Evolutionary conservation across 1,140 invertebrate genomes (phyloP), one percentile per base, ranked within the genome.

Genomic region (Papilio dardanus): DNA sequence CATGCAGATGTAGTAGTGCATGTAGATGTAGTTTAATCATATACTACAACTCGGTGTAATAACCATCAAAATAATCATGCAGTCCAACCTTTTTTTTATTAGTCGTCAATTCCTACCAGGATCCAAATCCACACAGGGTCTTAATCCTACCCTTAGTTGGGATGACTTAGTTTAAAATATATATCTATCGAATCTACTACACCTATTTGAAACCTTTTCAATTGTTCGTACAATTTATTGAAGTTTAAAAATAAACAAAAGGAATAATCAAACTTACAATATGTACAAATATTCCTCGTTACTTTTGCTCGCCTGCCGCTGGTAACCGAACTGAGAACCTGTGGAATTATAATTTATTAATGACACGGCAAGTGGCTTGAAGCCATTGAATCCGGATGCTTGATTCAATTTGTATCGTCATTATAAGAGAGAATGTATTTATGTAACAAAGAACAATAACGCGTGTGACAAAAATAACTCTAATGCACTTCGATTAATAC

Each of bases 211-310:
- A 14, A 40, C 37, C 33, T 33, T 33, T 33, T 33, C 33, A 33
- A 33, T n/a, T n/a, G n/a, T n/a, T n/a, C n/a, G n/a, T n/a, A n/a
- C n/a, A n/a, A n/a, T n/a, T n/a, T n/a, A n/a, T 12, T 14, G n/a
- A 46, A 46, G 19, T 0, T 46, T 46, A n/a, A 69, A 2, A 16
- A 68, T 21, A 62, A 62, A 66, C 19, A 42, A 74, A 71, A n/a
- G n/a, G n/a, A n/a, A n/a, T n/a, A n/a, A 42, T 50, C 10, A 28
- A 73, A 88, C 91, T 92, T 84, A 92, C 91, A 92, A 90, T 90
- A 92, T 92, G 86, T 89, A 92, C 67, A 91, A 81, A 74, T 92
- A 92, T 76, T 92, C 89, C 30, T 92, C 91, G 74, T 91, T 89
- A 78, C 69, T 86, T 79, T 92, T 92, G 80, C 83, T 89, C n/a